Evolutionary conservation across 2,888 invertebrate species (phyloP), one percentile per base, ranked within the genome.

Genomic region (Diaprepes abbreviatus): DNA sequence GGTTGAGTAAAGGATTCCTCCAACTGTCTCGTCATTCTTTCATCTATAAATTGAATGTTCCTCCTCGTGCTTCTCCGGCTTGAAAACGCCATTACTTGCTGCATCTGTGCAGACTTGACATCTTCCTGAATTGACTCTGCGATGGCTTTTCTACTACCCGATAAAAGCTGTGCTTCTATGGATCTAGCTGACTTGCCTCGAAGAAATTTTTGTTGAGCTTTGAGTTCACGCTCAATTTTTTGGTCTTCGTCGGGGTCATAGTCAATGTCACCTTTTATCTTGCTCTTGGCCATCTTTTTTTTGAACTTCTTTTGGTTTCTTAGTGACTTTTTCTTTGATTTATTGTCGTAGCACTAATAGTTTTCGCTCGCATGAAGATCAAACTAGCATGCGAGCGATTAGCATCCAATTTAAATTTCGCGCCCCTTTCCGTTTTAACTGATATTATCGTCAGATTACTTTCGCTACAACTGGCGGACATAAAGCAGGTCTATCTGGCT

Each of bases 371-470:
- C 58, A 90, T 88, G 79, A 90, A 89, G 70, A 88, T 88, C 55
- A 89, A 87, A 71, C 89, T 86, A 76, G 89, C 88, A 24, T 85
- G 85, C 71, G 89, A 85, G 81, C 87, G 88, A 31, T 35, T 14
- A 16, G 9, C 9, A 67, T 87, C 86, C 33, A 92, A 85, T 83
- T 91, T 89, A 74, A 88, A 86, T 84, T 90, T 91, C 50, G 92
- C 92, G 81, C 90, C 89, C 70, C 89, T 88, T 71, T 92, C 88
- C 38, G 90, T 89, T 80, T 90, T 88, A 74, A 88, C 86, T 43
- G 92, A 90, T 80, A 92, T 86, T 78, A 87, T 87, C 19, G 88
- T 83, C 55, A 93, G 85, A 80, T 93, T 92, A 77, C 88, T 88
- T 73, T 88, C 87, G 33, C 90, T 89, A 80, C 93, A 93, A 45